Base-by-base conservation (phyloP, 2,113 vertebrate species). In the Mola mola region DNA sequence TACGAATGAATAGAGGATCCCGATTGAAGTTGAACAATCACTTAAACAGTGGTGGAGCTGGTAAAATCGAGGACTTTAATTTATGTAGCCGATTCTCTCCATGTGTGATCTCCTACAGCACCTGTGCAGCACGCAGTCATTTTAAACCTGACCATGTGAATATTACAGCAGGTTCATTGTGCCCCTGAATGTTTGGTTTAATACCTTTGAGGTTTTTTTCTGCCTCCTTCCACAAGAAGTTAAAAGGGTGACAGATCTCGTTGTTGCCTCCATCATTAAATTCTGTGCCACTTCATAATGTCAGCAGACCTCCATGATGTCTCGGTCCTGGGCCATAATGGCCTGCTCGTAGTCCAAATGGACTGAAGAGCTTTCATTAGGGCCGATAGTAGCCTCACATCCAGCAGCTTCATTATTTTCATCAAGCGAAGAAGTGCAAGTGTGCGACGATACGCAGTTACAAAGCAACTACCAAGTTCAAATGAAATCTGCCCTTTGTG, bases 371-470 rank as follows among this genome's bases (percentile, higher is more conserved):
- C 80, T 87, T 88, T 88, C 73, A 86, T 89, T 82, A 87, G 50
- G 16, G 68, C 57, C 70, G 50, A 33, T 47, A 81, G 84, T 79
- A 67, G 72, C 55, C 70, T 70, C 56, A 79, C 88, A 87, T 88
- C 83, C 87, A 86, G 89, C 69, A 53, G 66, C 68, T 75, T 89
- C 87, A 87, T 91, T 90, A 90, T 87, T 84, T 84, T 81, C 64
- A 79, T 87, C 53, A 66, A 87, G 72, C 47, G 47, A 75, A 63
- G 64, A 82, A 68, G 43, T 40, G 49, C 71, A 68, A 38, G 51
- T 43, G 48, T 79, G 70, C 28, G 68, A 85, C 25, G 12, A 87
- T 75, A 63, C 48, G 61, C 55, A 72, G 79, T 72, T 73, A 70
- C 62, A 78, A 72, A 86, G 85, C 87, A 55, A 74, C 81, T 52